These are phyloP conservation scores for Abrostola triplasia DNA, from an alignment of 2,888 invertebrate genomes.

Conservation along the genomic window DNA sequence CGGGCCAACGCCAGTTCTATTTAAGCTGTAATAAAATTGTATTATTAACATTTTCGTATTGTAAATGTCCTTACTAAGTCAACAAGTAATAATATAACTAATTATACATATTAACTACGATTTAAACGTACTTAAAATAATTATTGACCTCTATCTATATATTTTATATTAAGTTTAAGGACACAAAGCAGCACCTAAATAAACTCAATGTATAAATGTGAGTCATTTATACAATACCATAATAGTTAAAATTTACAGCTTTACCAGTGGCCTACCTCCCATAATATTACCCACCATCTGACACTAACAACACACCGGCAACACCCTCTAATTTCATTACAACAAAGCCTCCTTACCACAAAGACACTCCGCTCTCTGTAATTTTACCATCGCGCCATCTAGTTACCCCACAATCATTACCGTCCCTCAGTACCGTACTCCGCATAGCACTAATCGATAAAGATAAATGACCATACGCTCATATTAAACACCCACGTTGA, in stretches of 20 bases:
- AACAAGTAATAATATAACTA: too few relatives aligned
- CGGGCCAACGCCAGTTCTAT: too few relatives aligned
- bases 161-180: too few relatives aligned
- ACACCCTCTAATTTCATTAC: conserved; percentile 28
- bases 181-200: not conserved
- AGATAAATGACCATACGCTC: conserved; percentile 81
- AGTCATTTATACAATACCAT: too few relatives aligned
- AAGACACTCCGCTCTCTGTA: conserved; percentile 35
- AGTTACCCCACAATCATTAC: conserved; percentile 73
- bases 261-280: not conserved
- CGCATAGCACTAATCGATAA: conserved; percentile 73
- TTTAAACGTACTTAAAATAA: too few relatives aligned
- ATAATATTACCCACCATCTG: conserved; percentile 23
- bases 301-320: conserved; percentile 25
- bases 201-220: not conserved
- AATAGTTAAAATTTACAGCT: not conserved
- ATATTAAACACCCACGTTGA: conserved; percentile 88
- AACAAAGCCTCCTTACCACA: conserved; percentile 27
- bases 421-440: conserved; percentile 45
- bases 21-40: too few relatives aligned
- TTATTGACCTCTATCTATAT: too few relatives aligned
- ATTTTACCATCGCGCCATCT: conserved; percentile 44
- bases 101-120: too few relatives aligned
- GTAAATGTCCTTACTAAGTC: too few relatives aligned
- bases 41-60: too few relatives aligned